Evolutionary conservation across 2,888 invertebrate species (phyloP).

Genomic region (Netelia fuscicornis): DNA sequence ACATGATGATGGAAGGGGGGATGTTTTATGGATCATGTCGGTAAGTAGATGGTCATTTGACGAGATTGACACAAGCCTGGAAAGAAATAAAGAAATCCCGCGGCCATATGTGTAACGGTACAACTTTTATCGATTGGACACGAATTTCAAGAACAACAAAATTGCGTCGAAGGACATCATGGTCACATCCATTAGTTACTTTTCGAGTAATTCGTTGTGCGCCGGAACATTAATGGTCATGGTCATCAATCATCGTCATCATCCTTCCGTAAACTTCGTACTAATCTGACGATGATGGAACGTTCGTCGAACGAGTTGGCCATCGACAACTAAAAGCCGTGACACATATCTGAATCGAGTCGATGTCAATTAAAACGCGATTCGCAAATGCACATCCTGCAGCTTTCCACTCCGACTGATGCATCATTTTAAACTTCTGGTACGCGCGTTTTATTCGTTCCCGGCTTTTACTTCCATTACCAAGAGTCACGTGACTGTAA

Average conservation of each 20-base stretch:
- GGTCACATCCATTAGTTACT: neutral
- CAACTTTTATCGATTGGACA: neutral
- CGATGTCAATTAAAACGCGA: constrained; percentile 8
- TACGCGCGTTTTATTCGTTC: too few species aligned
- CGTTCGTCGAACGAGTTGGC: constrained; percentile 9
- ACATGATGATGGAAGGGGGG: too few species aligned
- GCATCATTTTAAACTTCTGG: too few species aligned
- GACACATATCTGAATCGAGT: constrained; percentile 8
- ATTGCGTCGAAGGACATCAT: too few species aligned
- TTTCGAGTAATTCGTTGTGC: neutral
- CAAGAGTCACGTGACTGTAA: too few species aligned
- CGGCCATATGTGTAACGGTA: neutral
- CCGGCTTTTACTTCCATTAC: too few species aligned
- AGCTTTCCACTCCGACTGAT: too few species aligned
- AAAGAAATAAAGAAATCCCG: constrained; percentile 13
- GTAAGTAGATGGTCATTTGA: neutral
- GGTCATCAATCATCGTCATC: constrained; percentile 25
- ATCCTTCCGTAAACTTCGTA: neutral
- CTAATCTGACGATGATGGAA: constrained; percentile 12
- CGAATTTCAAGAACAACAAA: too few species aligned
- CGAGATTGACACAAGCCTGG: constrained; percentile 22
- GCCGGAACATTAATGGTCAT: neutral
- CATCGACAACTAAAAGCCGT: neutral
- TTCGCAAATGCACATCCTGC: neutral
- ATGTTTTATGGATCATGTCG: too few species aligned